Evolutionary conservation across 2,113 vertebrate genomes (phyloP).

Genomic region (Todiramphus saurophagus): DNA sequence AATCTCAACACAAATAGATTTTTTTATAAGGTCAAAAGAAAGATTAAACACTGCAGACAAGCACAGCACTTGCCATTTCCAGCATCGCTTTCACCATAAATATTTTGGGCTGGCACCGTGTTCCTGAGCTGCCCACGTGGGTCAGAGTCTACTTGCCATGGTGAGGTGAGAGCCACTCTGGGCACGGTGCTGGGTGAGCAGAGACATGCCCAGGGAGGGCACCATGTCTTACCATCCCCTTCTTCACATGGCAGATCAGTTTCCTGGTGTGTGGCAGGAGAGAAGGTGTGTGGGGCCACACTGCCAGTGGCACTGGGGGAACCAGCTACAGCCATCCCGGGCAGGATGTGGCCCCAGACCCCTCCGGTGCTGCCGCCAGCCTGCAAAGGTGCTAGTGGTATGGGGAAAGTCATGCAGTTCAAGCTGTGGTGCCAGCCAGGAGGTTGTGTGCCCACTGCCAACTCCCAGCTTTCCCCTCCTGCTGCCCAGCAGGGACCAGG

Average conservation of each 20-base stretch:
- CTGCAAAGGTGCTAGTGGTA: fast-evolving
- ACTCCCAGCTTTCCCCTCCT: not conserved
- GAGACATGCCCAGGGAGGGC: not conserved
- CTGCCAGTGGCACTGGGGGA: not conserved
- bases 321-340: not conserved
- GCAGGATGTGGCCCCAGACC: not conserved
- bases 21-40: constrained; percentile 62
- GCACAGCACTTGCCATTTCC: not conserved
- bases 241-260: not conserved
- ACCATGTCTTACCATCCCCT: not conserved
- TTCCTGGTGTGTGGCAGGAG: fast-evolving
- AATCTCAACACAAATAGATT: constrained; percentile 62
- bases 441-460: not conserved
- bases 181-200: fast-evolving
- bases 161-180: fast-evolving
- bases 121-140: not conserved
- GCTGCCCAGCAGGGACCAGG: not conserved
- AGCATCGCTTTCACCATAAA: not conserved
- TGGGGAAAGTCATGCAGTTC: fast-evolving
- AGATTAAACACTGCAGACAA: constrained; percentile 54
- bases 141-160: not conserved
- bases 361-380: fast-evolving
- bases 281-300: fast-evolving
- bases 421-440: fast-evolving
- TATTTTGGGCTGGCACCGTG: fast-evolving